These are phyloP conservation scores for Lutjanus erythropterus DNA, from an alignment of 2,113 vertebrate species.

Conservation along the genomic window DNA sequence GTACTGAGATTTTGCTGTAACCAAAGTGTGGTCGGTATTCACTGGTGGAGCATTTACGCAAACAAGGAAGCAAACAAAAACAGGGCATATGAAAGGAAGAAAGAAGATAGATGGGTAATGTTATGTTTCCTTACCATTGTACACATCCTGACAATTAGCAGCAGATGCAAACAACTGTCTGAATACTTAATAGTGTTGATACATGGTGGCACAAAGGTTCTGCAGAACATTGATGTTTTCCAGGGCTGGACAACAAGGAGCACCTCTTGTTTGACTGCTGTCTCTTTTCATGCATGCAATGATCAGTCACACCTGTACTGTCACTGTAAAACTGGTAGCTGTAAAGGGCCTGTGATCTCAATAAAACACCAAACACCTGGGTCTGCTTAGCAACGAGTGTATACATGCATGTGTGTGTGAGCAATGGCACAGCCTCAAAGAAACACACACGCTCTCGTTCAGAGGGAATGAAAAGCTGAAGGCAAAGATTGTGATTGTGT, in stretches of 20 bases:
- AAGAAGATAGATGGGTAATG: background rate
- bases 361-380: constrained; percentile 75
- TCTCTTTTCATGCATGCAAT: constrained; percentile 51
- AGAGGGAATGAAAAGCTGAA: constrained; percentile 44
- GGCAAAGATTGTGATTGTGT: constrained; percentile 41
- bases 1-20: constrained; percentile 15
- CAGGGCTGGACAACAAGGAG: constrained; percentile 15
- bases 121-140: background rate
- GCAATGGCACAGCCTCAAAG: constrained; percentile 7
- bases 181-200: background rate
- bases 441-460: constrained; percentile 14
- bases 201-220: background rate
- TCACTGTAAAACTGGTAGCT: constrained; percentile 61
- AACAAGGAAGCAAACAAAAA: background rate
- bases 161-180: background rate
- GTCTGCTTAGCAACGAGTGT: constrained; percentile 60
- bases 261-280: constrained; percentile 47
- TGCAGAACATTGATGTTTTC: constrained; percentile 5
- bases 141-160: constrained; percentile 5
- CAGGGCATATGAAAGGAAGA: background rate
- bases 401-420: constrained; percentile 20
- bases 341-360: constrained; percentile 59
- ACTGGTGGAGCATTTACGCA: constrained; percentile 10
- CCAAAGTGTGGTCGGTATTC: constrained; percentile 14
- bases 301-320: constrained; percentile 65